These are phyloP conservation scores for Noctua janthina DNA, from an alignment of 2,888 invertebrate species.

Conservation along the genomic window DNA sequence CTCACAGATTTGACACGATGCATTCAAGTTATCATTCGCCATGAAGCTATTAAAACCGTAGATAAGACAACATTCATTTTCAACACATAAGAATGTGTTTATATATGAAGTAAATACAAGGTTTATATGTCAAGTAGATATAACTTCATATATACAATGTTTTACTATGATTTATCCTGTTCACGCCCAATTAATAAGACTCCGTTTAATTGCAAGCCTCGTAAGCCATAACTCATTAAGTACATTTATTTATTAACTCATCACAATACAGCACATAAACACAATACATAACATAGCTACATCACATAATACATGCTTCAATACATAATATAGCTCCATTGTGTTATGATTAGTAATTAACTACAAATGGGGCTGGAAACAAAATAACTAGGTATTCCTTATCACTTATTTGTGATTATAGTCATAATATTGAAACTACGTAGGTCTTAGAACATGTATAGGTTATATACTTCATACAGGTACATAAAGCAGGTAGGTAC, in stretches of 20 bases:
- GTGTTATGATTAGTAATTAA: conserved; percentile 5
- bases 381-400: conserved; percentile 7
- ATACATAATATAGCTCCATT: not conserved
- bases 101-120: not conserved
- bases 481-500: not conserved
- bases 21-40: conserved; percentile 36
- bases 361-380: not conserved
- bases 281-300: too few relatives aligned
- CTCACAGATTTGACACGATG: conserved; percentile 1
- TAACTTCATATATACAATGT: not conserved
- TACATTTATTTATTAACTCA: too few relatives aligned
- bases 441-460: not conserved
- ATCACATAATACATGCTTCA: too few relatives aligned
- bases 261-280: too few relatives aligned
- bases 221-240: not conserved
- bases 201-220: conserved; percentile 10
- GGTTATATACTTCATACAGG: not conserved
- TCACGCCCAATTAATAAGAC: not conserved
- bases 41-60: conserved; percentile 22
- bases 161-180: conserved; percentile 28
- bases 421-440: not conserved
- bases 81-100: not conserved
- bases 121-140: not conserved
- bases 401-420: not conserved
- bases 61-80: conserved; percentile 32